Percentiles rank a stretch among this genome's conserved stretches.
These are phyloP conservation scores for Drosophila maculinotata DNA, from an alignment of 2,888 invertebrate genomes.

Conservation along the genomic window DNA sequence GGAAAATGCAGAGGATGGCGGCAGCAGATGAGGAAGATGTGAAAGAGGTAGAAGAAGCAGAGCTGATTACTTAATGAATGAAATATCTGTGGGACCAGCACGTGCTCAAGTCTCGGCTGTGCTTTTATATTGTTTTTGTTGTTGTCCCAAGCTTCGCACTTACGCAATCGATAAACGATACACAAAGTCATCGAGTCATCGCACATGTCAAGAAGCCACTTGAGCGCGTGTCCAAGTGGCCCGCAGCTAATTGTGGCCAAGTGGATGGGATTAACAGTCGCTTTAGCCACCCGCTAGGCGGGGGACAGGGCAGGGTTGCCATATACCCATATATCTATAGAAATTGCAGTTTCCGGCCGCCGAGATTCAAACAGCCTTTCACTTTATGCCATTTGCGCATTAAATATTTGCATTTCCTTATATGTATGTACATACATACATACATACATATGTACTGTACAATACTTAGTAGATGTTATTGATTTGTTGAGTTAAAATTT, in stretches of 20 bases:
- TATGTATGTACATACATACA: too few species aligned
- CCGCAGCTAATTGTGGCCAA: slow-evolving; percentile 54
- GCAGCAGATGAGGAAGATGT: slow-evolving; percentile 2
- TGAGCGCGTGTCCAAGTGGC: slow-evolving; percentile 60
- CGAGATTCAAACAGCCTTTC: slow-evolving; percentile 55
- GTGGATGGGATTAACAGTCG: slow-evolving; percentile 30
- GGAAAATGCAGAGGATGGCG: slow-evolving; percentile 20
- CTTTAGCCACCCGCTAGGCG: not conserved
- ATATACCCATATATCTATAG: not conserved
- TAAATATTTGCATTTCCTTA: slow-evolving; percentile 32
- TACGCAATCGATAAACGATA: slow-evolving; percentile 53
- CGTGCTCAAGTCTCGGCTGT: slow-evolving; percentile 73
- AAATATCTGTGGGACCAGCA: slow-evolving; percentile 61
- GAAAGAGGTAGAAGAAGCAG: slow-evolving; percentile 21
- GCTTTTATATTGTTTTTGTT: slow-evolving; percentile 40
- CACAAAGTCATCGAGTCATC: slow-evolving; percentile 29
- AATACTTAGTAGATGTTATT: slow-evolving; percentile 1
- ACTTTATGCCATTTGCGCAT: slow-evolving; percentile 44
- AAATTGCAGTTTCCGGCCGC: slow-evolving; percentile 58
- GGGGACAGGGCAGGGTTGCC: not conserved
- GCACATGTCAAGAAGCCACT: slow-evolving; percentile 46
- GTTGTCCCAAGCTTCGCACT: slow-evolving; percentile 21
- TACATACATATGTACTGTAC: too few species aligned
- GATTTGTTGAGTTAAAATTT: slow-evolving; percentile 15
- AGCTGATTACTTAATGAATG: slow-evolving; percentile 77